A percentile compares a stretch with the other conserved stretches of the same genome.
Conservation (phyloP, 2,113 vertebrate genomes). For the Apus apus region DNA sequence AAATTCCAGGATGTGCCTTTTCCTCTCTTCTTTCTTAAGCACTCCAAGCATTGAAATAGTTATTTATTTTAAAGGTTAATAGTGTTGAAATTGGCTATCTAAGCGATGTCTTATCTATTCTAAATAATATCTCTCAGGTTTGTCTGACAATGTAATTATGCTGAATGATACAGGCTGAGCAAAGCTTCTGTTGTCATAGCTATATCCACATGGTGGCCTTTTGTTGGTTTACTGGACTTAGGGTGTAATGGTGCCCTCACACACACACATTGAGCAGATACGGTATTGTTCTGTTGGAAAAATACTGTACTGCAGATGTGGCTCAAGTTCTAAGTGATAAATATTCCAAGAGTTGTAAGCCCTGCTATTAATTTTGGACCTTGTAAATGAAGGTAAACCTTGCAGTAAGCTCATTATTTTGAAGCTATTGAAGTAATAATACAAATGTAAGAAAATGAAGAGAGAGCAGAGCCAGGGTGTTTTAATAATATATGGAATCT, state of each 20-base stretch:
- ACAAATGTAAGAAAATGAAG: not conserved
- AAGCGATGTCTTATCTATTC: slow-evolving; percentile 8
- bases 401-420: not conserved
- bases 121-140: not conserved
- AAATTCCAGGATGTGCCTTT: not conserved
- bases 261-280: not conserved
- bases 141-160: not conserved
- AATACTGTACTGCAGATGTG: not conserved
- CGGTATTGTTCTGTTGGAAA: not conserved
- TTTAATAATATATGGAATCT: not conserved
- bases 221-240: slow-evolving; percentile 11
- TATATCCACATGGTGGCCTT: not conserved
- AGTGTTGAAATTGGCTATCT: slow-evolving; percentile 16
- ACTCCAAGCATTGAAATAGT: not conserved
- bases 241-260: not conserved
- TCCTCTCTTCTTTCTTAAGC: not conserved
- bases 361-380: not conserved
- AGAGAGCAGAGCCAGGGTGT: not conserved
- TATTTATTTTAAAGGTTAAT: slow-evolving; percentile 39
- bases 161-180: not conserved
- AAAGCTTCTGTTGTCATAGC: slow-evolving; percentile 17
- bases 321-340: not conserved
- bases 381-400: not conserved
- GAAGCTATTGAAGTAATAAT: not conserved
- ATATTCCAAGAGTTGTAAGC: not conserved